Base-by-base conservation (phyloP, 1,140 invertebrate species). In the Spodoptera frugiperda region DNA sequence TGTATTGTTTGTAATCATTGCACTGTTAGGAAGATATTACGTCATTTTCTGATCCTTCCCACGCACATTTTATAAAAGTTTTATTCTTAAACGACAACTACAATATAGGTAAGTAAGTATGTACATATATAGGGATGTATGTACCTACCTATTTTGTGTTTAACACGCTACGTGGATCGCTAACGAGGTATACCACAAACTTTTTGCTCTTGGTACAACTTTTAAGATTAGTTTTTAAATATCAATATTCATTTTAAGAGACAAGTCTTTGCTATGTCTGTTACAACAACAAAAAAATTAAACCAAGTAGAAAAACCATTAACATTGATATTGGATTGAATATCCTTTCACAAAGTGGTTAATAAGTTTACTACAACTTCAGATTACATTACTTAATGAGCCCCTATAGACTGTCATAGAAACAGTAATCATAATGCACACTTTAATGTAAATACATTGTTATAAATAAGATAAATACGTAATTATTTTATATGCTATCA, bases 121-220 rank as follows among this genome's bases (percentile, higher is more conserved):
- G 4, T n/a, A 51, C 14, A 14, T 55, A 21, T 55, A 6, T 54
- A 55, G 0, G 17, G 12, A 25, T 1, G 54, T 57, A 57, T 12
- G 17, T 57, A 53, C 15, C 15, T 53, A 53, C 51, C 4, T 53
- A 17, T 5, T 17, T 53, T 8, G 4, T 25, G 17, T 44, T 44
- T 63, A 63, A 39, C 59, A 63, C 59, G 59, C 59, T 63, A 10
- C 11, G 15, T 63, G 59, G 17, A 63, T 63, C 33, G 33, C 59
- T 63, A 63, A 63, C 59, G 59, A 63, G 59, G 33, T 63, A 44
- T 63, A 61, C 57, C 57, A 61, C 30, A 30, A 17, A 63, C 59
- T 63, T 63, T 61, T 61, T 61, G 30, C n/a, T n/a, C 12, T 33
- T 9, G 11, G 9, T 63, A 63, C 11, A 44, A 17, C 25, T 25